These are phyloP conservation scores for Balearica regulorum DNA, from an alignment of 2,797 vertebrate genomes.

Conservation along the genomic window DNA sequence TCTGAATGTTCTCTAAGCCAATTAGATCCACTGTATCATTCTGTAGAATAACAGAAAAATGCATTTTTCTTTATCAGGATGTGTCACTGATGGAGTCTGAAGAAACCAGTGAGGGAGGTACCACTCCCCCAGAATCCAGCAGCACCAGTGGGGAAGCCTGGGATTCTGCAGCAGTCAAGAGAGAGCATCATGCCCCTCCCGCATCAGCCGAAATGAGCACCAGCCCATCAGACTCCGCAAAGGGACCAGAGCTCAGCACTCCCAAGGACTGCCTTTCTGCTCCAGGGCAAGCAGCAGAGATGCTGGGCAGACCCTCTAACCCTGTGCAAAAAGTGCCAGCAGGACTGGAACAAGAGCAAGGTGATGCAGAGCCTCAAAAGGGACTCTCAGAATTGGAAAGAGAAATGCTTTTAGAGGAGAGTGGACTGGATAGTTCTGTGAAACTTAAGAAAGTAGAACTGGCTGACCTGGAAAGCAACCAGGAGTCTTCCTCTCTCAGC, in stretches of 20 bases:
- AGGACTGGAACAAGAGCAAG: neutral
- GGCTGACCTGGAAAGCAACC: neutral
- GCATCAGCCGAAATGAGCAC: neutral
- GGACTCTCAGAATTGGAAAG: neutral
- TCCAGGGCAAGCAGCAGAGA: neutral
- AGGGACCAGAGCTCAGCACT: neutral
- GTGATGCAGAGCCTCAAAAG: neutral
- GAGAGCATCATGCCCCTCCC: conserved; percentile 1
- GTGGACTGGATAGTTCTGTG: neutral
- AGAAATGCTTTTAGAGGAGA: neutral
- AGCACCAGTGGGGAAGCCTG: neutral
- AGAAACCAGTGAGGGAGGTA: conserved; percentile 13
- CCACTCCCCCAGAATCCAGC: neutral
- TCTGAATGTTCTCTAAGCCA: neutral
- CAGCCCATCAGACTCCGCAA: neutral
- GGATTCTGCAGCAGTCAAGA: neutral
- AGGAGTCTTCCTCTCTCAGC: neutral
- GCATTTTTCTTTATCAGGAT: conserved; percentile 47
- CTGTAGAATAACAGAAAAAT: neutral
- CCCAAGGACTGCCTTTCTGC: neutral
- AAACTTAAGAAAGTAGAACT: neutral
- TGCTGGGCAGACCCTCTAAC: neutral
- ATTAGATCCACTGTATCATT: neutral
- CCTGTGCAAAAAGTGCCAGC: neutral
- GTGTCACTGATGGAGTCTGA: conserved; percentile 70